Evolutionary conservation across 2,113 vertebrate genomes (phyloP).

Genomic region (Otis tarda): DNA sequence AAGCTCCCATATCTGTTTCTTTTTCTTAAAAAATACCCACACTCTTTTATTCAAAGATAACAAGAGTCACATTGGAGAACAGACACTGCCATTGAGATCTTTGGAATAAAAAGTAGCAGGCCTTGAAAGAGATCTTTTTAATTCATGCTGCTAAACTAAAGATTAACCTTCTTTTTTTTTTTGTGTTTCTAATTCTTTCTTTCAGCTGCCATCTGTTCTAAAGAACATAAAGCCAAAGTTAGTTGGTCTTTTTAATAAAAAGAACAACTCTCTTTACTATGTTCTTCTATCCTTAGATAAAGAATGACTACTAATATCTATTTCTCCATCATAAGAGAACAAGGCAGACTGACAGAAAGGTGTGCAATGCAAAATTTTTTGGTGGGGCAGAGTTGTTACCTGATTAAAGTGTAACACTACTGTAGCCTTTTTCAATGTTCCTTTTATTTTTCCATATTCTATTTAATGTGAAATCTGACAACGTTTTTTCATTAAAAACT

Average conservation of each 20-base stretch:
- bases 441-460: neutral
- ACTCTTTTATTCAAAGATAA: neutral
- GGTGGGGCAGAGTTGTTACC: neutral
- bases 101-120: neutral
- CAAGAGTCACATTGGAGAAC: neutral
- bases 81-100: neutral
- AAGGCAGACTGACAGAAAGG: neutral
- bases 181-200: constrained; percentile 4
- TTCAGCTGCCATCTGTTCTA: neutral
- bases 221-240: neutral
- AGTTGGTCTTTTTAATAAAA: neutral
- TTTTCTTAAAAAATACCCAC: neutral
- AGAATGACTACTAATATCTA: neutral
- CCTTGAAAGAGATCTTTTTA: constrained; percentile 11
- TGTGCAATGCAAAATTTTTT: neutral
- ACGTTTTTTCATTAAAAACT: neutral
- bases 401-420: neutral
- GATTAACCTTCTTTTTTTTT: neutral
- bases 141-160: constrained; percentile 34
- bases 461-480: neutral
- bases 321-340: neutral
- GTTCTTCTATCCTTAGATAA: neutral
- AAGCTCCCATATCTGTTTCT: neutral
- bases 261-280: neutral
- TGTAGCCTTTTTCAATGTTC: neutral